A percentile compares a stretch with the other conserved stretches of the same genome.
Conservation (phyloP, 2,888 invertebrate species). For the Melolontha melolontha region DNA sequence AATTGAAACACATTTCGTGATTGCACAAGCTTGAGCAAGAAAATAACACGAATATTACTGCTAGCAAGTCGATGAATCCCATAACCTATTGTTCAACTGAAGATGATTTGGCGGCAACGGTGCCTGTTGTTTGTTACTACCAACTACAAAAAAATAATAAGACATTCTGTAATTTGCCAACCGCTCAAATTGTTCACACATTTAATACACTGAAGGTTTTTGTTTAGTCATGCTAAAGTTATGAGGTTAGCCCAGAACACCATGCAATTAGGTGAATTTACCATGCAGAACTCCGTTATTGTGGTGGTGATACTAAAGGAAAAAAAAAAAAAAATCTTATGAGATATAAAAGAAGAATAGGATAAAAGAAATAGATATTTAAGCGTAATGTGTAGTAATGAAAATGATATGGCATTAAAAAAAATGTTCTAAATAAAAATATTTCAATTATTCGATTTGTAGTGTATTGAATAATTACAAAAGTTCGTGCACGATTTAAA, state of each 20-base stretch:
- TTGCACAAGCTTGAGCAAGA: conserved; percentile 46
- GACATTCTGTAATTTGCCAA: not conserved
- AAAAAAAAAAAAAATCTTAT: conserved; percentile 44
- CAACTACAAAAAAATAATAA: conserved; percentile 58
- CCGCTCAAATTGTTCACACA: not conserved
- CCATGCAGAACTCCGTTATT: conserved; percentile 49
- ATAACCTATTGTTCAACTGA: conserved; percentile 69
- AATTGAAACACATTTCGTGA: conserved; percentile 8
- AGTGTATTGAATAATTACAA: too few species aligned
- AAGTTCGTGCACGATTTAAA: too few species aligned
- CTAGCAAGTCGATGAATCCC: conserved; percentile 68
- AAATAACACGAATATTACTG: conserved; percentile 30
- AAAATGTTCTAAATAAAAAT: too few species aligned
- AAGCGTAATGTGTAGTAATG: not conserved
- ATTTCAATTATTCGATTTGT: too few species aligned
- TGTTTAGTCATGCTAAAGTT: conserved; percentile 43
- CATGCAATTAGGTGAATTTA: conserved; percentile 42
- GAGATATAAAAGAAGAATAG: conserved; percentile 38
- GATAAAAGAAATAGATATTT: conserved; percentile 17
- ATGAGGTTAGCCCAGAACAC: conserved; percentile 38
- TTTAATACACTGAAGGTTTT: not conserved
- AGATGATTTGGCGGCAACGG: conserved; percentile 71
- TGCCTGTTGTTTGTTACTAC: conserved; percentile 72
- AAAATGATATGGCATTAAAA: not conserved
- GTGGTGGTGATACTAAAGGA: conserved; percentile 49